phyloP scores from a whole-genome alignment of 2,888 invertebrate genomes.

The Spodoptera picta region DNA sequence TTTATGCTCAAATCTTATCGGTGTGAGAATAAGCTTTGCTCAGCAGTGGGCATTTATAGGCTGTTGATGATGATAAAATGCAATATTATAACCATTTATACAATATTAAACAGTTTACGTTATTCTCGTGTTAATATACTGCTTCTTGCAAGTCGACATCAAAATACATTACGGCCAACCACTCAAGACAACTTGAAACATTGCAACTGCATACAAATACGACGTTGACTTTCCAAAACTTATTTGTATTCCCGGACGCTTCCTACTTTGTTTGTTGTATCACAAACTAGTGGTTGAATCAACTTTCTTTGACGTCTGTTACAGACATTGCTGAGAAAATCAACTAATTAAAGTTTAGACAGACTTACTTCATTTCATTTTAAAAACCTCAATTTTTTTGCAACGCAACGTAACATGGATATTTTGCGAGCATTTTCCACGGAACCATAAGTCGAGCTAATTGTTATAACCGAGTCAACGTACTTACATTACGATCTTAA shows the following conservation, averaged over 20 bases:
- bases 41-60: no score
- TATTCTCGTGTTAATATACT: neutral
- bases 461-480: slow-evolving; percentile 63
- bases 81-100: no score
- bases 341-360: slow-evolving; percentile 53
- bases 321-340: slow-evolving; percentile 35
- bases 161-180: slow-evolving; percentile 2
- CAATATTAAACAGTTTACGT: no score
- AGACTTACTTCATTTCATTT: slow-evolving; percentile 36
- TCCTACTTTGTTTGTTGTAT: slow-evolving; percentile 43
- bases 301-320: slow-evolving; percentile 46
- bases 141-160: neutral
- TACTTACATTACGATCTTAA: slow-evolving; percentile 49
- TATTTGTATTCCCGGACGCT: slow-evolving; percentile 43
- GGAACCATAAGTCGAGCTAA: slow-evolving; percentile 52
- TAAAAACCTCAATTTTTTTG: slow-evolving; percentile 36
- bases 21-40: no score
- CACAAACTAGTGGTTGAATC: slow-evolving; percentile 43
- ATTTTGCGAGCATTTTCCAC: slow-evolving; percentile 34
- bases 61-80: no score
- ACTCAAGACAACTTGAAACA: slow-evolving; percentile 16
- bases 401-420: slow-evolving; percentile 22
- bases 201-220: slow-evolving; percentile 44
- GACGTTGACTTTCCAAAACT: slow-evolving; percentile 37
- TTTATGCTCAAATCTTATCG: no score